A percentile compares a stretch with the other conserved stretches of the same genome.
Conservation (phyloP, 2,888 invertebrate genomes). For the Ganaspis brasiliensis region DNA sequence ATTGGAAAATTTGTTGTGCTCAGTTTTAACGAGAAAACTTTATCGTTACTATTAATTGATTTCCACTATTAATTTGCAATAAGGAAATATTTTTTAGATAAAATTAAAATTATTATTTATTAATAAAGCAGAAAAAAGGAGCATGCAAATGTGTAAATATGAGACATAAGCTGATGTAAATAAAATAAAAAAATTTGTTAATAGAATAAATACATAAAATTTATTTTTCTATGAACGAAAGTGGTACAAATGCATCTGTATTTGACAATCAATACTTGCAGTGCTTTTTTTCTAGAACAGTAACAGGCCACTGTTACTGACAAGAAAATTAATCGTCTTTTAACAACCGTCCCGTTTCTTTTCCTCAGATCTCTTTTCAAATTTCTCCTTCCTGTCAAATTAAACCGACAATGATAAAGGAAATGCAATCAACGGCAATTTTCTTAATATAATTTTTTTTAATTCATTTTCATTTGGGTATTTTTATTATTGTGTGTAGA, state of each 20-base stretch:
- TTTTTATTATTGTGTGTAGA: too few species aligned
- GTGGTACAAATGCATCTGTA: constrained; percentile 11
- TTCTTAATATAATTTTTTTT: too few species aligned
- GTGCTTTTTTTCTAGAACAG: constrained; percentile 23
- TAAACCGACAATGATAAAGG: neutral
- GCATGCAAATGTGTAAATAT: neutral
- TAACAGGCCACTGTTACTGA: constrained; percentile 16
- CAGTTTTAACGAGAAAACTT: neutral
- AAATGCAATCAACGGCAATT: neutral
- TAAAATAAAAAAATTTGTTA: neutral
- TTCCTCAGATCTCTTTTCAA: neutral
- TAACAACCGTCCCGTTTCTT: neutral
- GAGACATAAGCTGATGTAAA: too few species aligned
- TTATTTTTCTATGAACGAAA: neutral
- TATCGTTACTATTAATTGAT: neutral
- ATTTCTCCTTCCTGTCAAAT: neutral
- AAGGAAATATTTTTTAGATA: neutral
- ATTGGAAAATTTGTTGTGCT: neutral
- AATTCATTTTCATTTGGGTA: too few species aligned
- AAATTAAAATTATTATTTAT: neutral
- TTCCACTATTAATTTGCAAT: neutral
- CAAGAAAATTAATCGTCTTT: constrained; percentile 26
- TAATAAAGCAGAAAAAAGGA: too few species aligned
- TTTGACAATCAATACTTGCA: constrained; percentile 33
- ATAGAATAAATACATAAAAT: neutral